Percentiles rank a stretch among this genome's conserved stretches.
phyloP scores from a whole-genome alignment of 2,888 invertebrate genomes.

The Ramazzottius varieornatus region DNA sequence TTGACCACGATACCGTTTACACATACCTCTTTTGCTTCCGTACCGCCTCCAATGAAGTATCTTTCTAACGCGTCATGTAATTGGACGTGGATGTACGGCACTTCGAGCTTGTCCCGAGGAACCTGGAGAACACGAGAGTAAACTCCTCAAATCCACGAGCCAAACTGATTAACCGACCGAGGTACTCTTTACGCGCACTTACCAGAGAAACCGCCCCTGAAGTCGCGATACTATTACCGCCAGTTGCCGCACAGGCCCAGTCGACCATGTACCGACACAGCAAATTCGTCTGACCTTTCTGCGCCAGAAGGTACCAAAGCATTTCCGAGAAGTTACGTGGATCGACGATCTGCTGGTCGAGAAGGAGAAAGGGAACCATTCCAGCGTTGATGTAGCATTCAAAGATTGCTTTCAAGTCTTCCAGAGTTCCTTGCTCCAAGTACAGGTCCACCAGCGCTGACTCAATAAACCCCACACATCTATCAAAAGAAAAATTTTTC shows the following conservation, averaged over 20 bases:
- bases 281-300: background rate
- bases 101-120: background rate
- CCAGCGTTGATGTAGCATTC: background rate
- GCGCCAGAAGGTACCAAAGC: background rate
- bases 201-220: background rate
- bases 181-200: too few species aligned
- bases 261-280: background rate
- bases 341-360: background rate
- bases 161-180: too few species aligned
- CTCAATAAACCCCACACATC: background rate
- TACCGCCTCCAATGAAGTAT: background rate
- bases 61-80: background rate
- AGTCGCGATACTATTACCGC: background rate
- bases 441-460: background rate
- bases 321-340: background rate
- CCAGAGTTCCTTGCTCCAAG: background rate
- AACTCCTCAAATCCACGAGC: too few species aligned
- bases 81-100: background rate
- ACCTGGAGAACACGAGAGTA: too few species aligned
- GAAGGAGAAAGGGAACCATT: background rate
- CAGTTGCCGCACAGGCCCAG: background rate
- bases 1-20: too few species aligned
- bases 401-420: background rate
- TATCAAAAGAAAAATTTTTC: background rate
- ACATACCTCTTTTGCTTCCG: too few species aligned